These are phyloP conservation scores for Dicaeum eximium DNA, from an alignment of 2,113 vertebrate genomes.

Conservation along the genomic window DNA sequence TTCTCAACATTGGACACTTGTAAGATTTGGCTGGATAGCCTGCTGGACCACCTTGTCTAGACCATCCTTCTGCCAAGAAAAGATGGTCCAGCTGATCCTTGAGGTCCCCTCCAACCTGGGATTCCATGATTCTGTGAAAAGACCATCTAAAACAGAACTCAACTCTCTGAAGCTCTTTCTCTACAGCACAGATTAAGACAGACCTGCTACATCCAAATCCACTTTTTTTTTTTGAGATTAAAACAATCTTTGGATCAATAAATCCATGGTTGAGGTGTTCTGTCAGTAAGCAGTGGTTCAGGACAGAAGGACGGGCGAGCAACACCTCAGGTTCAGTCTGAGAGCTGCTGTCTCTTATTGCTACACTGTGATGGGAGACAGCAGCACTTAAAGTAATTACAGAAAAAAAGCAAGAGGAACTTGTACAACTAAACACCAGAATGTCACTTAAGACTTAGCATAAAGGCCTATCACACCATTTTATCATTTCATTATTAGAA, in stretches of 20 bases:
- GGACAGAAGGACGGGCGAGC: background rate
- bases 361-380: background rate
- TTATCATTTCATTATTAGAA: background rate
- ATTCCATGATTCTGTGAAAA: background rate
- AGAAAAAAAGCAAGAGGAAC: background rate
- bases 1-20: background rate
- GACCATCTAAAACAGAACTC: background rate
- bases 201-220: background rate
- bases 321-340: background rate
- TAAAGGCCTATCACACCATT: background rate
- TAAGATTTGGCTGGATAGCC: background rate
- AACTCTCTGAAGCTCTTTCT: background rate
- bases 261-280: background rate
- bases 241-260: conserved; percentile 6
- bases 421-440: background rate
- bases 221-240: background rate
- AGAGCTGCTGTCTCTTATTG: conserved; percentile 5
- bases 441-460: background rate
- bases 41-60: background rate
- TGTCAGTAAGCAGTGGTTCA: background rate
- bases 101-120: background rate
- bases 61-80: background rate
- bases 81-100: background rate
- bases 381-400: background rate
- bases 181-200: background rate